Percentiles rank a stretch among this genome's conserved stretches.
phyloP scores from a whole-genome alignment of 2,888 invertebrate genomes.

The Metacarcinus magister region DNA sequence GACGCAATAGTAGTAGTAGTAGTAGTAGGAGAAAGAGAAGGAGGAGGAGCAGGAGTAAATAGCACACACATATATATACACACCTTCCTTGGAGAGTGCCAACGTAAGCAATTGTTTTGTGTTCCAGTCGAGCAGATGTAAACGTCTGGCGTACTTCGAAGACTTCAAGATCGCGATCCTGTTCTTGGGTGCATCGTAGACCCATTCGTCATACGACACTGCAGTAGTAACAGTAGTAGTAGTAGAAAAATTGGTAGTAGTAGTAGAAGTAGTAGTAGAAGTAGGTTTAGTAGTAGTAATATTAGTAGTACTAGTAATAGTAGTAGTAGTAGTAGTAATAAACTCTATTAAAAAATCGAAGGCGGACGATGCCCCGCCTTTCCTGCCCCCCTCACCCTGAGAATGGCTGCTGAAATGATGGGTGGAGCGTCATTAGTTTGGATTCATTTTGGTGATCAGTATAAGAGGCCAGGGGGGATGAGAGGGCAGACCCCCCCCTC shows the following conservation, averaged over 20 bases:
- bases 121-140: constrained; percentile 65
- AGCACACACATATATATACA: constrained; percentile 38
- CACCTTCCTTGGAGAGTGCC: constrained; percentile 1
- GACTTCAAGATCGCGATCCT: constrained; percentile 10
- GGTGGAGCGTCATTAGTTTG: too few species aligned
- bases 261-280: constrained; percentile 42
- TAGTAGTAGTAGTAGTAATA: not conserved
- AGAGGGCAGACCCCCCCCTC: too few species aligned
- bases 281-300: constrained; percentile 18
- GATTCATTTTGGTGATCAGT: too few species aligned
- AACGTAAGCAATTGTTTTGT: constrained; percentile 61
- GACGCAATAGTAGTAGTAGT: not conserved
- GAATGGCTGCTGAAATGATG: too few species aligned
- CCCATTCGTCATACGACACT: constrained; percentile 58
- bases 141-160: not conserved
- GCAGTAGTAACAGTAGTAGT: not conserved
- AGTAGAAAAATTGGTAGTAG: not conserved
- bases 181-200: constrained; percentile 62
- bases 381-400: too few species aligned
- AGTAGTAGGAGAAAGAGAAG: not conserved
- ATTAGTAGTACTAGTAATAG: not conserved
- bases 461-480: too few species aligned
- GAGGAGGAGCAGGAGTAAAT: not conserved
- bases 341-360: too few species aligned
- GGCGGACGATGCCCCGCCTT: too few species aligned